These are phyloP conservation scores for Cryptoblepharus egeriae DNA, from an alignment of 2,797 vertebrate species.

Conservation along the genomic window DNA sequence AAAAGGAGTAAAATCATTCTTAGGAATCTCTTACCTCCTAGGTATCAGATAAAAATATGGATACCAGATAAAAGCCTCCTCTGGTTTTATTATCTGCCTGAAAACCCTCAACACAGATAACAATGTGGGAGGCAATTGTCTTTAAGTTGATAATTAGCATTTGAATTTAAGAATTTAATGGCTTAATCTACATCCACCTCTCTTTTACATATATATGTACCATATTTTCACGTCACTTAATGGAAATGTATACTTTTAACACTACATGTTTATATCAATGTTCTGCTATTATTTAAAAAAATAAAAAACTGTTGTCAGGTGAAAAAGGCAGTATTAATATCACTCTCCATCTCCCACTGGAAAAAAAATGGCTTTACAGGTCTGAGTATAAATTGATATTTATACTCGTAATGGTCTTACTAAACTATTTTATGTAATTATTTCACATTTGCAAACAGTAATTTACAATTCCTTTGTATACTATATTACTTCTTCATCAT, in stretches of 20 bases:
- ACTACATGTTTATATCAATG: slow-evolving; percentile 72
- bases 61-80: slow-evolving; percentile 64
- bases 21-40: slow-evolving; percentile 23
- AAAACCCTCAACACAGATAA: slow-evolving; percentile 65
- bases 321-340: slow-evolving; percentile 61
- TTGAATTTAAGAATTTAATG: slow-evolving; percentile 71
- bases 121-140: slow-evolving; percentile 72
- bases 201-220: slow-evolving; percentile 67
- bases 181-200: slow-evolving; percentile 64
- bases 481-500: slow-evolving; percentile 61
- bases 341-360: slow-evolving; percentile 72
- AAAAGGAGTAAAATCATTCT: slow-evolving; percentile 13
- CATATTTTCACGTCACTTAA: slow-evolving; percentile 69
- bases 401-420: slow-evolving; percentile 70
- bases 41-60: slow-evolving; percentile 39
- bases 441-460: slow-evolving; percentile 73
- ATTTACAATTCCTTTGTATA: slow-evolving; percentile 66
- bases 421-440: slow-evolving; percentile 73
- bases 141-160: slow-evolving; percentile 74
- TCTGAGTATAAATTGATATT: slow-evolving; percentile 69
- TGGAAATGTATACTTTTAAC: slow-evolving; percentile 71
- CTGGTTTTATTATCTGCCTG: slow-evolving; percentile 59
- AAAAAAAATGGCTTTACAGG: slow-evolving; percentile 71
- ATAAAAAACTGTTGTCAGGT: slow-evolving; percentile 66
- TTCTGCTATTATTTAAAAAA: slow-evolving; percentile 58